Base-by-base conservation (phyloP, 2,113 vertebrate genomes). In the Rafetus swinhoei region DNA sequence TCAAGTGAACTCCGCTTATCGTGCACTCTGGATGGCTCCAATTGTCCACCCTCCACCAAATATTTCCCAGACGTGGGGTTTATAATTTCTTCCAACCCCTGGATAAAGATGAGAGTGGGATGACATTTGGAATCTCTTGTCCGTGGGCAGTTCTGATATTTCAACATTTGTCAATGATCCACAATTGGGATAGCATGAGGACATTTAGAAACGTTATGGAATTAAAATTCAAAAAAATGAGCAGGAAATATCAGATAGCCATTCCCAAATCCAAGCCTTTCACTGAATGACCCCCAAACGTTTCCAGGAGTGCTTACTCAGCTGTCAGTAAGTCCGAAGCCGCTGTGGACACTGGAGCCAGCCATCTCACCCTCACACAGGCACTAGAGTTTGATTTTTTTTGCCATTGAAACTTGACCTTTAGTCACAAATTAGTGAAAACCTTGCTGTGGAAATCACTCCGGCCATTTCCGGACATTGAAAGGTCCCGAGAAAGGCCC, bases 151-250 rank as follows among this genome's bases (percentile, higher is more conserved):
- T 29, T 86, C 39, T 79, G 11, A 5, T 79, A 21, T 22, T 59
- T 86, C 21, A 65, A 1, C 0, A 0, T 16, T 65, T 12, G 0
- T 0, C 2, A 21, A 25, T 4, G 2, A 86, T 55, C 13, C 1
- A 0, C 3, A 24, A 54, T 15, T 7, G 55, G 8, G 45, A 39
- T 1, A 25, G 79, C 72, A 25, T 3, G 82, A 32, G 65, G 35
- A 79, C 57, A 92, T 2, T 1, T 5, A 83, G 27, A 2, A 84
- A 90, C 21, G 8, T 72, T 8, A 72, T 39, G 19, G 14, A 72
- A 35, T 21, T 35, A 32, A 35, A 54, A 18, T 84, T 94, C 11
- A 55, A 7, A n/a, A 35, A 35, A 72, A 21, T 39, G 1, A 6
- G 79, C 76, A 82, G 24, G n/a, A 84, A 74, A 85, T 2, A 32